Evolutionary conservation across 2,797 vertebrate species (phyloP), one percentile per base, ranked within the genome.

Genomic region (Ctenopoma multispine): DNA sequence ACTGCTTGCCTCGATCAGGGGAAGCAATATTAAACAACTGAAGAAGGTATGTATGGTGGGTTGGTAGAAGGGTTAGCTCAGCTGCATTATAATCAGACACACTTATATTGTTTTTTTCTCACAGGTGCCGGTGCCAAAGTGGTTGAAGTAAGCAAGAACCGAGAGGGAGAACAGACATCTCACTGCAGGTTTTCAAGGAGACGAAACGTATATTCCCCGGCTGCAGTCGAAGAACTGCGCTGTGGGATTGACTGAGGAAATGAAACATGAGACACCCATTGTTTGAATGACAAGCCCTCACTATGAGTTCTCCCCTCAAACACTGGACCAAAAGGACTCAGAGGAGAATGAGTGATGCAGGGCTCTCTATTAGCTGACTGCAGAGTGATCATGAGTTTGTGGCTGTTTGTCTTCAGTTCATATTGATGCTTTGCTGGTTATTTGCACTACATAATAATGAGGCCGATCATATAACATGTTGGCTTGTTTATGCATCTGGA

Each of bases 1-100:
- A 91, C 95, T 99, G 62, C 92, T 99, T 53, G 97, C 95, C 0
- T 98, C 98, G 23, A 99, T 99, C 90, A 95, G 97, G 76, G 95
- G 93, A 81, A 96, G 89, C 92, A 92, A 95, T 79, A 82, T 93
- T 24, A 96, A 95, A 87, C 92, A 96, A 81, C 96, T 99, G 79
- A 99, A 97, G 92, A 99, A 99, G 97, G 96, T 95, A 90, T 75
- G 93, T 75, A 24, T 31, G 8, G 24, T 0, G 1, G 5, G 14
- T 65, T 59, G 20, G 7, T 11, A 12, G 5, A 57, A 7, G 5
- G 4, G 4, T 60, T 47, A 4, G 13, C 56, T 60, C 3, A 0
- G 5, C 15, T 0, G 7, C 23, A 7, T 20, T 62, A 14, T 29
- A 24, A 50, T 72, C 54, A 57, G 7, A 77, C 14, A 24, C 29